Conservation (phyloP, 1,140 invertebrate species). For the Apocrypta bakeri region DNA sequence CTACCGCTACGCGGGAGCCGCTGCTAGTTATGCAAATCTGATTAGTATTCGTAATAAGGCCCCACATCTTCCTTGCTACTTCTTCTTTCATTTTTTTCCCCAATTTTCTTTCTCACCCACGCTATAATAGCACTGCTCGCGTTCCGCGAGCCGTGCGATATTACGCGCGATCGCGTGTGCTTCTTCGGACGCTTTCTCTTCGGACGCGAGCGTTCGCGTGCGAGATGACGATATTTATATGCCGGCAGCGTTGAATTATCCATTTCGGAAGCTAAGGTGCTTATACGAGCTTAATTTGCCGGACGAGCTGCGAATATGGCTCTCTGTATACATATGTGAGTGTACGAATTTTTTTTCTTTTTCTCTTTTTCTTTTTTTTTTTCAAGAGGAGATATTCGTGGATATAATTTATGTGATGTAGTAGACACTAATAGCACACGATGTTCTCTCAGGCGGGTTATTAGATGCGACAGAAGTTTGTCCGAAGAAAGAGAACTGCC, state of each 20-base stretch:
- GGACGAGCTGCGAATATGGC: background rate
- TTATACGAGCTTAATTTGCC: no score
- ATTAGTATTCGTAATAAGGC: slow-evolving; percentile 61
- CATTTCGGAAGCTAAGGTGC: slow-evolving; percentile 63
- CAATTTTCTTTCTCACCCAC: slow-evolving; percentile 39
- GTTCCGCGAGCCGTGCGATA: background rate
- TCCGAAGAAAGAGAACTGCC: background rate
- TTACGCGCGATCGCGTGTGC: background rate
- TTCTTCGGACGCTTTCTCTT: slow-evolving; percentile 53
- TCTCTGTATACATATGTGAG: background rate
- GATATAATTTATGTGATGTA: background rate
- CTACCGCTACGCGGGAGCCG: slow-evolving; percentile 51
- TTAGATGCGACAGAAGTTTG: background rate
- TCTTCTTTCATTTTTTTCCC: slow-evolving; percentile 25
- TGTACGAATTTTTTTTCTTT: background rate
- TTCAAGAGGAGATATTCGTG: background rate
- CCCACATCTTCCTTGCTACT: slow-evolving; percentile 42
- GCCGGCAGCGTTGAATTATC: slow-evolving; percentile 62
- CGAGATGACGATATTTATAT: slow-evolving; percentile 48
- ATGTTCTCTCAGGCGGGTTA: background rate
- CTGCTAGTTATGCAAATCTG: slow-evolving; percentile 70
- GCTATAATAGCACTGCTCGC: background rate
- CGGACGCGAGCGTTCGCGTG: slow-evolving; percentile 57
- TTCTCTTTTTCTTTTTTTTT: background rate
- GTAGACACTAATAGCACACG: background rate